Conservation (phyloP, 2,113 vertebrate genomes). For the Neoarius graeffei region DNA sequence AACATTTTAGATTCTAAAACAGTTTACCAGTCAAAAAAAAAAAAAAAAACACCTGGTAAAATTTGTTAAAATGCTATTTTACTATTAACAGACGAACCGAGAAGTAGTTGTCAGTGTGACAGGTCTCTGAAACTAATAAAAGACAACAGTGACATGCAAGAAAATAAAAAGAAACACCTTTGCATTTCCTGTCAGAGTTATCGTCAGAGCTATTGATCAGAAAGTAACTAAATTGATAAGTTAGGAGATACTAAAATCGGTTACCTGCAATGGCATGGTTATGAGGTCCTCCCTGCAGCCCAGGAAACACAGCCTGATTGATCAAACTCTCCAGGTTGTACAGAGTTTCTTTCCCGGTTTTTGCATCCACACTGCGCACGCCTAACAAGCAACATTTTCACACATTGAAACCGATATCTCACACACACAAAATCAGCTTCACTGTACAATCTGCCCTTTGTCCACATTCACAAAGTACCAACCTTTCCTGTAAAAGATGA, state of each 20-base stretch:
- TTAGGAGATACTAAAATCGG: neutral
- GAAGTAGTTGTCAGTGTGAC: neutral
- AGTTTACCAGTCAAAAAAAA: too few relatives aligned
- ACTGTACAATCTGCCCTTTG: neutral
- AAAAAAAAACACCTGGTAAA: too few relatives aligned
- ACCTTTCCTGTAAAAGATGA: constrained; percentile 97
- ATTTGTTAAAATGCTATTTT: too few relatives aligned
- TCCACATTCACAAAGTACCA: neutral
- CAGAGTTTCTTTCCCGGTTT: constrained; percentile 83
- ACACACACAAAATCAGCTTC: neutral
- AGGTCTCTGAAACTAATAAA: neutral
- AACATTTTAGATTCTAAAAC: neutral
- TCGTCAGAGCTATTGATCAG: neutral
- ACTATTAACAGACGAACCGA: neutral
- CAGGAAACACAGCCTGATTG: constrained; percentile 94
- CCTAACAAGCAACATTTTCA: constrained; percentile 67
- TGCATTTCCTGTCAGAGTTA: neutral
- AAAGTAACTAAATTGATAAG: neutral
- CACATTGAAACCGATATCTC: neutral
- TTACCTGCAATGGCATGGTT: constrained; percentile 96
- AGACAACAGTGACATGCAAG: neutral
- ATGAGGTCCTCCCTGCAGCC: constrained; percentile 95
- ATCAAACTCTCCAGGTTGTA: constrained; percentile 91
- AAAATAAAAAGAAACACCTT: neutral
- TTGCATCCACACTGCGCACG: constrained; percentile 83